A percentile compares a stretch with the other conserved stretches of the same genome.
Evolutionary conservation across 2,888 invertebrate species (phyloP).

Genomic region (Lagria hirta): DNA sequence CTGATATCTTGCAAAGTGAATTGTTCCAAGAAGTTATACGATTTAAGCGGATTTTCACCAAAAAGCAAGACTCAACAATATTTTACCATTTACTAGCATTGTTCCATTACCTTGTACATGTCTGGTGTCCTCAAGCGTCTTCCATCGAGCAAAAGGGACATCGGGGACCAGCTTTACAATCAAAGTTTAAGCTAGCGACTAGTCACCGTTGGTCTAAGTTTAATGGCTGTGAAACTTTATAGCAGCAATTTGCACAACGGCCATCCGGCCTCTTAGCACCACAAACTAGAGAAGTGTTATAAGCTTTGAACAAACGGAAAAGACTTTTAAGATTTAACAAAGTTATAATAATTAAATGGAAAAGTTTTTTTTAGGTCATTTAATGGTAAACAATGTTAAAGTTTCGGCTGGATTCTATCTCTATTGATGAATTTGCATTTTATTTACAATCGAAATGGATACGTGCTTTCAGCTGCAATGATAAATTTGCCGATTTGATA

Average conservation of each 20-base stretch:
- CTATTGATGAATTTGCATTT: conserved; percentile 5
- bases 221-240: conserved; percentile 26
- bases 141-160: conserved; percentile 21
- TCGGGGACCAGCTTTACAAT: conserved; percentile 26
- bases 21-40: no score
- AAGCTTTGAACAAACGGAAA: background rate
- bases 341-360: background rate
- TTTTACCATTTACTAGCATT: conserved; percentile 5
- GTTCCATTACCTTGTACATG: conserved; percentile 17
- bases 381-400: background rate
- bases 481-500: conserved; percentile 20
- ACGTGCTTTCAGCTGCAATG: conserved; percentile 8
- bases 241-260: conserved; percentile 13
- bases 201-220: conserved; percentile 22
- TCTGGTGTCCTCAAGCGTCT: conserved; percentile 12
- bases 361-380: background rate
- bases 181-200: conserved; percentile 23
- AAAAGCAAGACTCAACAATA: no score
- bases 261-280: conserved; percentile 1
- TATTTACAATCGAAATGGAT: background rate
- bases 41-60: no score
- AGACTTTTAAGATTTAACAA: background rate
- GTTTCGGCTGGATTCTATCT: background rate
- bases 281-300: conserved; percentile 1
- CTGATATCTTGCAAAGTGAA: no score